A percentile compares a stretch with the other conserved stretches of the same genome.
These are phyloP conservation scores for Drosophila stalkeri DNA, from an alignment of 2,888 invertebrate genomes.

Conservation along the genomic window DNA sequence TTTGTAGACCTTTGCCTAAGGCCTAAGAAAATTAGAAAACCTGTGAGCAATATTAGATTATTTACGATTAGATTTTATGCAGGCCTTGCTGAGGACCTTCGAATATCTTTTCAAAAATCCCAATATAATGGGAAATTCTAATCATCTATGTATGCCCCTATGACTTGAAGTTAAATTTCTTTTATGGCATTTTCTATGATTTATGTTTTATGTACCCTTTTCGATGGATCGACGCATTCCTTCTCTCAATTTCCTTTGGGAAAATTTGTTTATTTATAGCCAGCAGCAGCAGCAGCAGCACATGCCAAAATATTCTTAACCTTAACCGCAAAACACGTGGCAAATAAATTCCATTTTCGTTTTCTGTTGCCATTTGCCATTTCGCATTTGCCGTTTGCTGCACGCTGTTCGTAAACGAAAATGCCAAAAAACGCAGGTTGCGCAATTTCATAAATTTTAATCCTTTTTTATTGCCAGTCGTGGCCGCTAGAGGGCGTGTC, in stretches of 20 bases:
- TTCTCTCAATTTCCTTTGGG: slow-evolving; percentile 13
- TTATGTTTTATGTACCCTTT: slow-evolving; percentile 47
- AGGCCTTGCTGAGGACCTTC: not conserved
- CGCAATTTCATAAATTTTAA: slow-evolving; percentile 80
- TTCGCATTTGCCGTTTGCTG: slow-evolving; percentile 23
- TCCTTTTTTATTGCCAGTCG: slow-evolving; percentile 76
- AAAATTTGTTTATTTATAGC: slow-evolving; percentile 65
- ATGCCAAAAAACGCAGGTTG: slow-evolving; percentile 63
- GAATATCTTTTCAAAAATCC: not conserved
- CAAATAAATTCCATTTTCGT: slow-evolving; percentile 55
- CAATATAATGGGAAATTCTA: slow-evolving; percentile 20
- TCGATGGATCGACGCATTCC: not conserved
- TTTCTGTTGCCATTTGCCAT: slow-evolving; percentile 38
- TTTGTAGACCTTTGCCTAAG: slow-evolving; percentile 14
- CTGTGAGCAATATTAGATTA: not conserved
- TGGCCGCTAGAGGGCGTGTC: slow-evolving; percentile 8
- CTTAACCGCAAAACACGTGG: slow-evolving; percentile 64
- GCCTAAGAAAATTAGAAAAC: slow-evolving; percentile 20
- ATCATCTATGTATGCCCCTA: slow-evolving; percentile 3
- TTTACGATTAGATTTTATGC: not conserved
- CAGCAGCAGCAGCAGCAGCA: slow-evolving; percentile 31
- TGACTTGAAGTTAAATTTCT: slow-evolving; percentile 1
- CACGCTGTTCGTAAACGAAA: slow-evolving; percentile 48
- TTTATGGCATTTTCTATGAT: slow-evolving; percentile 53
- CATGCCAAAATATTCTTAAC: slow-evolving; percentile 34